phyloP scores from a whole-genome alignment of 2,797 vertebrate genomes.

The Lacerta bilineata region DNA sequence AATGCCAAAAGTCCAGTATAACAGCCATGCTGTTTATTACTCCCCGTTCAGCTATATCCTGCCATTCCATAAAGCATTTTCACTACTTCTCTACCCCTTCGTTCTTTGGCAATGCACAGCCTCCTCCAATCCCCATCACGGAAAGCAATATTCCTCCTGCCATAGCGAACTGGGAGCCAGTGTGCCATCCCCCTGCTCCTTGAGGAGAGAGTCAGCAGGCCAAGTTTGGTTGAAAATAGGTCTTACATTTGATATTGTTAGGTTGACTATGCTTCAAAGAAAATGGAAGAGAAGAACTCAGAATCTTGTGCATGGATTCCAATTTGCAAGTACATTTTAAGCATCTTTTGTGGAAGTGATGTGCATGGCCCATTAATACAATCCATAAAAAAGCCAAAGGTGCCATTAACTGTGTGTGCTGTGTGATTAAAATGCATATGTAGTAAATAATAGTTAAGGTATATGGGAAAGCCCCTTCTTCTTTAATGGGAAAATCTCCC shows the following conservation, averaged over 20 bases:
- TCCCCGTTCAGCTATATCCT: too few relatives aligned
- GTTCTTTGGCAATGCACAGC: background rate
- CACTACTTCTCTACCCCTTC: background rate
- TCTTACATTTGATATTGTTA: background rate
- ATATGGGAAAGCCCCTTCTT: background rate
- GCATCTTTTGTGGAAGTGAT: background rate
- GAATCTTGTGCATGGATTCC: background rate
- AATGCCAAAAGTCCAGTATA: background rate
- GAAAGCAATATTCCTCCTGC: background rate
- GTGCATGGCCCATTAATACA: background rate
- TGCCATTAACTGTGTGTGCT: background rate
- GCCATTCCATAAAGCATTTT: background rate
- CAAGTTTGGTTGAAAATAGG: background rate
- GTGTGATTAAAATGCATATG: background rate
- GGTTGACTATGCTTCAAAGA: background rate
- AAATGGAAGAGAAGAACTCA: background rate
- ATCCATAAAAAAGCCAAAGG: background rate
- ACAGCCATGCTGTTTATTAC: background rate
- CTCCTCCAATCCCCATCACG: background rate
- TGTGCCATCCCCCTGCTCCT: background rate
- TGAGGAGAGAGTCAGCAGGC: background rate
- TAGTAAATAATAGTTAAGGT: background rate
- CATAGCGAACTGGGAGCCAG: background rate
- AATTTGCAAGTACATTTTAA: background rate
- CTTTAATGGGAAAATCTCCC: background rate